These are phyloP conservation scores for Xerus rutilus DNA, from an alignment of 2,797 vertebrate species.

Conservation along the genomic window DNA sequence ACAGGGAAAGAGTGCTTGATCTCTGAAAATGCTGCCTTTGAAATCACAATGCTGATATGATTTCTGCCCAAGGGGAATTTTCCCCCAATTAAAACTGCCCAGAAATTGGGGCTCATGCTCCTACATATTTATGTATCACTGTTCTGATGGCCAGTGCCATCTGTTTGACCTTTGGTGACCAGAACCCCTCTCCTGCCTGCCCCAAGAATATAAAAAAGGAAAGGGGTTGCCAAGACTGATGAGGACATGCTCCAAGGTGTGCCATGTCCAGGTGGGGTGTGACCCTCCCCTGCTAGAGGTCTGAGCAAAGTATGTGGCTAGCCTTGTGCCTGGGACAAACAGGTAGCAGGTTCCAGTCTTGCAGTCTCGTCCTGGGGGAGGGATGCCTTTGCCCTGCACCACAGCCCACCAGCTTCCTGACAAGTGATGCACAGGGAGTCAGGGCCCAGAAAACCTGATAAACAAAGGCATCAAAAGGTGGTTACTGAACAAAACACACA, in stretches of 20 bases:
- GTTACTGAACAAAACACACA: not conserved
- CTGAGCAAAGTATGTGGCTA: rapidly evolving
- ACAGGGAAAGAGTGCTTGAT: slow-evolving; percentile 80
- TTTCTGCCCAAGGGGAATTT: slow-evolving; percentile 68
- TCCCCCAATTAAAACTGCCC: slow-evolving; percentile 77
- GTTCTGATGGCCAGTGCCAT: not conserved
- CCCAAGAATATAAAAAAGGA: not conserved
- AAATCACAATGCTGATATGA: slow-evolving; percentile 72
- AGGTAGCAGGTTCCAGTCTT: rapidly evolving
- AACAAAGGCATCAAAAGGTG: not conserved
- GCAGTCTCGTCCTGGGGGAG: not conserved
- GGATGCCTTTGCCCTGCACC: not conserved
- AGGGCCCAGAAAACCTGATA: not conserved
- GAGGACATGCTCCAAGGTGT: not conserved
- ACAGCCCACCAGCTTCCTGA: not conserved
- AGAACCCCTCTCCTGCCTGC: not conserved
- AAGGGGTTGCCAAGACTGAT: rapidly evolving
- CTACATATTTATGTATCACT: rapidly evolving
- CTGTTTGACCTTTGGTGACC: not conserved
- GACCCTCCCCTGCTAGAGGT: not conserved
- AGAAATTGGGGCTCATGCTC: slow-evolving; percentile 57
- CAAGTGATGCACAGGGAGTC: not conserved
- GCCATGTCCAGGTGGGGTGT: rapidly evolving
- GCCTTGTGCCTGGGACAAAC: not conserved
- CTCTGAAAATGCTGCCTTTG: slow-evolving; percentile 80